Conservation (phyloP, 2,113 vertebrate species). For the Pelecanus crispus region DNA sequence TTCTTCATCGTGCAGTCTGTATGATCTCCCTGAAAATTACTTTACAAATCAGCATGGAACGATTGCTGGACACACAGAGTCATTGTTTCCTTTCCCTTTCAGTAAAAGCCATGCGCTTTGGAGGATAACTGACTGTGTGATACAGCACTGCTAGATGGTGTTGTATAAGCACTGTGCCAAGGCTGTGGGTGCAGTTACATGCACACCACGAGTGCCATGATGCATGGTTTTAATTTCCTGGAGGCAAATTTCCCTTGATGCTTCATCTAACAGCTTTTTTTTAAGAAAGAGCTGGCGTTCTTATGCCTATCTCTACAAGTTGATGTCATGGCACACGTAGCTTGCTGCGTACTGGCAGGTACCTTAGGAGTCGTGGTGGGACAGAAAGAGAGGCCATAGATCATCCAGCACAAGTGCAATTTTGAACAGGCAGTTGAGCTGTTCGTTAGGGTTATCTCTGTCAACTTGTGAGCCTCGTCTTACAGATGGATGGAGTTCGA, state of each 20-base stretch:
- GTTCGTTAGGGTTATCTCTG: not conserved
- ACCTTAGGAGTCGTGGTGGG: not conserved
- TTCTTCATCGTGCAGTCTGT: not conserved
- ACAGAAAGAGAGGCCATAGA: fast-evolving
- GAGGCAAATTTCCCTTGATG: not conserved
- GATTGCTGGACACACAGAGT: not conserved
- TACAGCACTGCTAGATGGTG: not conserved
- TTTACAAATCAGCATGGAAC: not conserved
- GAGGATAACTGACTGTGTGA: not conserved
- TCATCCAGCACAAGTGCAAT: not conserved
- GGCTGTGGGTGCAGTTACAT: not conserved
- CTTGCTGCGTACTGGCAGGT: not conserved
- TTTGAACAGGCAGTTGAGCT: not conserved
- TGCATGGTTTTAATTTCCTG: not conserved
- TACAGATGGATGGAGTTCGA: not conserved
- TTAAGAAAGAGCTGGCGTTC: fast-evolving
- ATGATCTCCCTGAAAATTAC: not conserved
- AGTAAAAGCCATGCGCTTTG: not conserved
- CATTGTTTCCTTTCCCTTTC: conserved; percentile 9
- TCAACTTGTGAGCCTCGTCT: not conserved
- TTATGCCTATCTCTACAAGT: not conserved
- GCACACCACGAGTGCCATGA: fast-evolving
- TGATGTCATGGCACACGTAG: fast-evolving
- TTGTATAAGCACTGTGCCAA: not conserved
- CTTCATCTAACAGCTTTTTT: not conserved